A percentile compares a stretch with the other conserved stretches of the same genome.
phyloP scores from a whole-genome alignment of 2,888 invertebrate genomes.

The Drosophila meridionalis region DNA sequence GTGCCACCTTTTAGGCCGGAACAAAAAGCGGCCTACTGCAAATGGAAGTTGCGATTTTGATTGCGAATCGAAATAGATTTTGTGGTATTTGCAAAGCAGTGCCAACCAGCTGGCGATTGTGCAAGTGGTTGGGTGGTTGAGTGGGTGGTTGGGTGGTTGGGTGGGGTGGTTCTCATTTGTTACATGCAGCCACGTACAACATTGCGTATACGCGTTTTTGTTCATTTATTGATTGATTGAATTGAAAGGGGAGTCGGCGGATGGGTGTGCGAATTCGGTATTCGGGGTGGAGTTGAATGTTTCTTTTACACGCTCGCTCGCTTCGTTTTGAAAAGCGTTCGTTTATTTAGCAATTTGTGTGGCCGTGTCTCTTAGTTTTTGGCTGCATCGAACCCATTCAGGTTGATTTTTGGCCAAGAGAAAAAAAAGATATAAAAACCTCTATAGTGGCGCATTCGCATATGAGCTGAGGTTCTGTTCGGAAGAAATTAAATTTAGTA shows the following conservation, averaged over 20 bases:
- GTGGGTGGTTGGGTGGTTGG: constrained; percentile 21
- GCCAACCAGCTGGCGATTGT: constrained; percentile 52
- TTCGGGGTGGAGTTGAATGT: constrained; percentile 1
- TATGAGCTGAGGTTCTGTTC: neutral
- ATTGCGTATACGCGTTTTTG: constrained; percentile 78
- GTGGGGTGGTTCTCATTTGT: constrained; percentile 67
- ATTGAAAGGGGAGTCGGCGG: constrained; percentile 1
- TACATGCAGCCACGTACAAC: constrained; percentile 68
- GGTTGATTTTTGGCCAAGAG: constrained; percentile 39
- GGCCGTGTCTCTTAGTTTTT: constrained; percentile 32
- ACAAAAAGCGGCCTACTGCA: constrained; percentile 65
- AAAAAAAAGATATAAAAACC: neutral
- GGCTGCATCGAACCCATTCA: constrained; percentile 51
- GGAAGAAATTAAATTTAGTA: constrained; percentile 61
- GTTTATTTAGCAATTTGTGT: constrained; percentile 64
- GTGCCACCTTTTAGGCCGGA: constrained; percentile 36
- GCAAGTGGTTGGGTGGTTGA: constrained; percentile 24
- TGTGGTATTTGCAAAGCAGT: constrained; percentile 81
- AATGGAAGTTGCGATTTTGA: constrained; percentile 83
- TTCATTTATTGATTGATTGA: constrained; percentile 79
- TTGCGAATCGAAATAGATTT: constrained; percentile 83
- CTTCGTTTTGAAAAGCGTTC: constrained; percentile 52
- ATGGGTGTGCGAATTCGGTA: constrained; percentile 14
- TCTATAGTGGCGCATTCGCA: neutral
- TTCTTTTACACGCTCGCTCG: constrained; percentile 58